Evolutionary conservation across 1,140 invertebrate species (phyloP).

Genomic region (Latrodectus geometricus): DNA sequence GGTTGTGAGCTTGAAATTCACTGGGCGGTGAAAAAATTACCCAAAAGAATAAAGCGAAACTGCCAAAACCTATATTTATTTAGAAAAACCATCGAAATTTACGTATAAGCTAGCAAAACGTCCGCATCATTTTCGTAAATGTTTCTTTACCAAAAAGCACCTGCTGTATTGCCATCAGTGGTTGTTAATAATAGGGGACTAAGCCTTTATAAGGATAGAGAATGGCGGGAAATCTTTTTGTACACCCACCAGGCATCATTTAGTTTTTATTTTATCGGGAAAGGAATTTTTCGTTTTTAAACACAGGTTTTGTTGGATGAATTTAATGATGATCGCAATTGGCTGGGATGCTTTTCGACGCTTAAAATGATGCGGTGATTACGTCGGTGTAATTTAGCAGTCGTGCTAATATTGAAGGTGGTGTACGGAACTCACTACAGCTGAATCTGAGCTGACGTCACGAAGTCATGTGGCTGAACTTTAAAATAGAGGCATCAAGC

Average conservation of each 20-base stretch:
- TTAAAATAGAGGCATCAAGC: neutral
- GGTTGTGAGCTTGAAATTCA: slow-evolving; percentile 12
- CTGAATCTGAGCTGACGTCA: neutral
- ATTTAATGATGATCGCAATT: slow-evolving; percentile 35
- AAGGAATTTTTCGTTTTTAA: slow-evolving; percentile 9
- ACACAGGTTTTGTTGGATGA: neutral
- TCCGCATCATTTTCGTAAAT: slow-evolving; percentile 25
- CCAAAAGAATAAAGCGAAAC: neutral
- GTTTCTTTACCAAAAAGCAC: slow-evolving; percentile 9
- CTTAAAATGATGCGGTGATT: slow-evolving; percentile 25
- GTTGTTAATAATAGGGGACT: slow-evolving; percentile 7
- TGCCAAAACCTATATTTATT: slow-evolving; percentile 18
- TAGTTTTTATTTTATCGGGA: slow-evolving; percentile 1
- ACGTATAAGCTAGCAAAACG: neutral
- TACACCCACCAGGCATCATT: slow-evolving; percentile 14
- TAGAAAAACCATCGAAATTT: slow-evolving; percentile 19
- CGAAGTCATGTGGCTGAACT: neutral
- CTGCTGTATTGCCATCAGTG: slow-evolving; percentile 14
- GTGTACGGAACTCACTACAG: neutral
- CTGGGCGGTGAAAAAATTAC: slow-evolving; percentile 15
- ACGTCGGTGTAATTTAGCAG: slow-evolving; percentile 23
- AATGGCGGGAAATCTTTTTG: slow-evolving; percentile 3
- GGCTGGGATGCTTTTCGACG: slow-evolving; percentile 3
- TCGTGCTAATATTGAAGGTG: slow-evolving; percentile 8
- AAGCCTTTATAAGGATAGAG: neutral